phyloP scores from a whole-genome alignment of 2,888 invertebrate genomes.

The Panzeria rudis region DNA sequence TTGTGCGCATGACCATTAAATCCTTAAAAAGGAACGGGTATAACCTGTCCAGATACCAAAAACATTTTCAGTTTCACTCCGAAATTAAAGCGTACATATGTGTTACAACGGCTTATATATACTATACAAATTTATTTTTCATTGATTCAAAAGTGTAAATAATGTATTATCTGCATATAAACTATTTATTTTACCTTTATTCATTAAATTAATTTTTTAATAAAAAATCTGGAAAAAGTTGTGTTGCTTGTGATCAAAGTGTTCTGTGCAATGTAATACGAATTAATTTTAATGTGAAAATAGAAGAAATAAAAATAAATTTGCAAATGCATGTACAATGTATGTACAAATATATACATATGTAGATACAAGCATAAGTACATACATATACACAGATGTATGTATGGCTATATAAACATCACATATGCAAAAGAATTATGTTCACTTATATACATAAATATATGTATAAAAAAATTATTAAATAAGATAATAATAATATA shows the following conservation, averaged over 20 bases:
- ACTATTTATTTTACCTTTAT: neutral
- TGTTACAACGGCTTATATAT: neutral
- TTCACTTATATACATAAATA: no score
- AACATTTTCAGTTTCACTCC: slow-evolving; percentile 50
- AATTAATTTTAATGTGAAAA: neutral
- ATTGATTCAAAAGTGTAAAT: neutral
- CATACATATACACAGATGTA: neutral
- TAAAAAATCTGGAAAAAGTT: neutral
- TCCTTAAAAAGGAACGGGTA: slow-evolving; percentile 27
- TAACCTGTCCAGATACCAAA: slow-evolving; percentile 38
- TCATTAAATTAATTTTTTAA: no score
- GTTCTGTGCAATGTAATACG: neutral
- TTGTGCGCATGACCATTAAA: slow-evolving; percentile 42
- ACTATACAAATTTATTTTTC: neutral
- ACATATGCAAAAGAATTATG: neutral
- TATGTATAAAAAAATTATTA: no score
- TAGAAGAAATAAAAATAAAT: neutral
- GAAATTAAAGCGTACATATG: slow-evolving; percentile 32
- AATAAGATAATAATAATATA: neutral
- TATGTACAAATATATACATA: neutral
- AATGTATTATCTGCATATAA: slow-evolving; percentile 1
- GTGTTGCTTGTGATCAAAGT: neutral
- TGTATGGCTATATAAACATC: neutral
- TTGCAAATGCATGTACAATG: slow-evolving; percentile 1
- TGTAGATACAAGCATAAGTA: neutral